phyloP scores from a whole-genome alignment of 2,113 vertebrate species.

The Festucalex cinctus region DNA sequence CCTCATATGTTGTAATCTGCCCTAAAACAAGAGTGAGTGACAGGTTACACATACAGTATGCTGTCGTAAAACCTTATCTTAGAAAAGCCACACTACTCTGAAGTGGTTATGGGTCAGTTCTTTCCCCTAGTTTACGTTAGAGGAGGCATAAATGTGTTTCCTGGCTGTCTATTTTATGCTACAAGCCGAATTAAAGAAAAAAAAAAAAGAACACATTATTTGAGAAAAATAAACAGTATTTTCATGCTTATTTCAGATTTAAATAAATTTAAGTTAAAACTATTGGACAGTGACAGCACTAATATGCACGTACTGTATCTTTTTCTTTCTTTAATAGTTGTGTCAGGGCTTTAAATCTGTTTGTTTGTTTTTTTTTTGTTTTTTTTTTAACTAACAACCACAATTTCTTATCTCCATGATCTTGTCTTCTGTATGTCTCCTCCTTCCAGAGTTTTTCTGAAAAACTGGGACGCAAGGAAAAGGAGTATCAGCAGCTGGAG shows the following conservation, averaged over 20 bases:
- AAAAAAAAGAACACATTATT: too few species aligned
- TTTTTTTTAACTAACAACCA: not conserved
- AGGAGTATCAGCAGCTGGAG: constrained; percentile 80
- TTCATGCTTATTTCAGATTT: too few species aligned
- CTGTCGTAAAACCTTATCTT: constrained; percentile 24
- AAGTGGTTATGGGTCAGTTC: constrained; percentile 28
- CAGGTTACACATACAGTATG: constrained; percentile 1
- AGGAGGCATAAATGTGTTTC: not conserved
- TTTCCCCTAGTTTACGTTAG: constrained; percentile 33
- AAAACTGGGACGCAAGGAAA: constrained; percentile 81
- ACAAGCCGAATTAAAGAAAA: constrained; percentile 18
- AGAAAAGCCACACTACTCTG: constrained; percentile 36
- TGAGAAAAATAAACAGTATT: too few species aligned
- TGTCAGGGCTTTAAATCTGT: not conserved
- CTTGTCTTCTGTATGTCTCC: not conserved
- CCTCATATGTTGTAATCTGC: too few species aligned
- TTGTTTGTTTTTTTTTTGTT: not conserved
- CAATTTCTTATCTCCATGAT: not conserved
- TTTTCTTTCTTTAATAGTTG: not conserved
- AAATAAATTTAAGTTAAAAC: too few species aligned
- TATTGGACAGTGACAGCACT: too few species aligned
- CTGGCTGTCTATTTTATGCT: not conserved
- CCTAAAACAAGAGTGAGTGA: too few species aligned
- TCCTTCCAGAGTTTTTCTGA: constrained; percentile 78
- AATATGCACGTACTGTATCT: too few species aligned